Evolutionary conservation across 2,888 invertebrate species (phyloP).

Genomic region (Diadromus collaris): DNA sequence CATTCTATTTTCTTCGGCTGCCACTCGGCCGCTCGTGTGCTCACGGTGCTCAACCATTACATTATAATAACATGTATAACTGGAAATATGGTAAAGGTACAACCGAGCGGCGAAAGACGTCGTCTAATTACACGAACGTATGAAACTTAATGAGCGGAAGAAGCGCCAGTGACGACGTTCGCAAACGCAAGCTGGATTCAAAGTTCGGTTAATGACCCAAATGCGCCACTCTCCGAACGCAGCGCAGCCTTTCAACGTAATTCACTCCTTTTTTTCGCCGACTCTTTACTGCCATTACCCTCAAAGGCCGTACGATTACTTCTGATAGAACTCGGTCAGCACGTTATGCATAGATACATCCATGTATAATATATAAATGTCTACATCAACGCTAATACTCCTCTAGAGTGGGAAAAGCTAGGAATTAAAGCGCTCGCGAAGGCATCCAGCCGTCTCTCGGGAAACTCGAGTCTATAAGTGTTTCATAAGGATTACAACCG

Average conservation of each 20-base stretch:
- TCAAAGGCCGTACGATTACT: constrained; percentile 21
- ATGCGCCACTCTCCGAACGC: constrained; percentile 37
- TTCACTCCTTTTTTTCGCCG: constrained; percentile 11
- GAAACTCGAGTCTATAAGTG: constrained; percentile 15
- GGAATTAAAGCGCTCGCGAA: neutral
- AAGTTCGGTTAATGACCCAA: constrained; percentile 57
- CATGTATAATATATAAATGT: too few species aligned
- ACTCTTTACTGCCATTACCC: constrained; percentile 2
- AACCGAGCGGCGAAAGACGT: constrained; percentile 9
- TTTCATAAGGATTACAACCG: constrained; percentile 27
- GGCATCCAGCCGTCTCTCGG: neutral
- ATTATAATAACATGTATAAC: constrained; percentile 3
- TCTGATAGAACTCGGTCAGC: too few species aligned
- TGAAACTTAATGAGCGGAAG: constrained; percentile 43
- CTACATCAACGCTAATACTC: neutral
- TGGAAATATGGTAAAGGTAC: constrained; percentile 15
- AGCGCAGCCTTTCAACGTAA: constrained; percentile 31
- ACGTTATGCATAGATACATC: too few species aligned
- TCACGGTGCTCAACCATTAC: neutral
- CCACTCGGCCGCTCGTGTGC: neutral
- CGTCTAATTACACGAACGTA: constrained; percentile 45
- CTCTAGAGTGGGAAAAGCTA: neutral
- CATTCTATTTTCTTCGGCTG: constrained; percentile 40
- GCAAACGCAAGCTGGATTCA: constrained; percentile 45
- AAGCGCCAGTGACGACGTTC: constrained; percentile 6